A percentile compares a stretch with the other conserved stretches of the same genome.
phyloP scores from a whole-genome alignment of 2,797 vertebrate species.

The Momotus momota region DNA sequence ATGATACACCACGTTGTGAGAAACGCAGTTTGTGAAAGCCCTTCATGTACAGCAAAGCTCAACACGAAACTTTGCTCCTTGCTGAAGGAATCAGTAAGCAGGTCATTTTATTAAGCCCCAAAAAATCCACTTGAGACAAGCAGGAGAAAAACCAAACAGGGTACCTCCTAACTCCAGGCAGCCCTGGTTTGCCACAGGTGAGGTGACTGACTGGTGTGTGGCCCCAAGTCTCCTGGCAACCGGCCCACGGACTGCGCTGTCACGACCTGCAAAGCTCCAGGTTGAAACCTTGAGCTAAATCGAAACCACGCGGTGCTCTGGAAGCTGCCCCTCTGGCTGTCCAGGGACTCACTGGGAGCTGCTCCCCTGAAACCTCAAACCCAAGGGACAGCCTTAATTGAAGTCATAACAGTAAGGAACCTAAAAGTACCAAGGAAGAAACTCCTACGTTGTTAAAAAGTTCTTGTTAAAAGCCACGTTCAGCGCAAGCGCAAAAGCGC shows the following conservation, averaged over 20 bases:
- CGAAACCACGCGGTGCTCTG: neutral
- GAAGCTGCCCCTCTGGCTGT: neutral
- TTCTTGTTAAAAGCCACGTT: accelerated
- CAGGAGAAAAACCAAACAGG: neutral
- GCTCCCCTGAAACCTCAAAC: neutral
- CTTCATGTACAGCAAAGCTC: neutral
- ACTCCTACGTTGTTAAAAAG: neutral
- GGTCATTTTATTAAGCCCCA: neutral
- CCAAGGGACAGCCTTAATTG: neutral
- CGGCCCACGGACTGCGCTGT: neutral
- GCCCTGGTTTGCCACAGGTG: neutral
- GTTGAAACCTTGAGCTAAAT: neutral
- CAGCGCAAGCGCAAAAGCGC: neutral
- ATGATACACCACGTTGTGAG: accelerated
- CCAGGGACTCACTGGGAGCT: neutral
- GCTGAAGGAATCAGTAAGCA: neutral
- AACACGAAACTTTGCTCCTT: neutral
- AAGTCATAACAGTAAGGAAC: neutral
- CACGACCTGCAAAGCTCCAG: neutral
- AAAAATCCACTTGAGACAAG: neutral
- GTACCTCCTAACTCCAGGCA: neutral
- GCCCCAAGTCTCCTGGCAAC: neutral
- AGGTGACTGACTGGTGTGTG: too few species aligned
- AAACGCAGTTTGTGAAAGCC: neutral
- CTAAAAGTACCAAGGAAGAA: neutral